Base-by-base conservation (phyloP, 2,888 invertebrate genomes). In the Oligia latruncula region DNA sequence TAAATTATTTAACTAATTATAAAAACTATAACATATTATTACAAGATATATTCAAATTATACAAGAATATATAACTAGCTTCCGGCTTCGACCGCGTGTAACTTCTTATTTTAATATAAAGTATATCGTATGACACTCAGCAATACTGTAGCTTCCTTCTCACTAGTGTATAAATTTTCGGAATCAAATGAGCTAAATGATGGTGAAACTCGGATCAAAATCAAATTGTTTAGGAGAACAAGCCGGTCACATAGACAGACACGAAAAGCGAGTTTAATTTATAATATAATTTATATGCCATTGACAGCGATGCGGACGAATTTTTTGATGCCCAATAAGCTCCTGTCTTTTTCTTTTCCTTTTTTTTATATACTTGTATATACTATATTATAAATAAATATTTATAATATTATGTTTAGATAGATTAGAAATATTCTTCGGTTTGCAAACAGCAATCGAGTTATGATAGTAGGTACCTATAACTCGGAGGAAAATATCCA, bases 401-500 rank as follows among this genome's bases (percentile, higher is more conserved):
- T 35, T 64, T 35, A 35, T 35, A 62, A 49, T 49, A 46, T 13
- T 46, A 46, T 49, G 46, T 49, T 4, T 49, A 11, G 49, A 49
- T 49, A 15, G 15, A 15, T 49, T 49, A 49, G 0, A 15, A 11
- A 15, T 15, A 15, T 15, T 49, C 49, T 49, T 49, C 43, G 29
- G 35, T 52, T 84, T 3, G 11, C n/a, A 52, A 68, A 65, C 20
- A 46, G 9, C 58, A 78, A 78, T 83, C 87, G 87, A 82, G 78
- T 88, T 81, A 70, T 74, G 67, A 74, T 72, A 74, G 87, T 62
- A 71, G 40, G 15, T 75, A 78, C 13, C 71, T n/a, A 85, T 62
- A 80, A 77, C 40, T 80, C 58, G 40, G 43, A 82, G 64, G 43
- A 85, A 81, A 81, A 81, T 74, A 80, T 83, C 60, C 79, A 82